These are phyloP conservation scores for Monoplex corrugatus DNA, from an alignment of 2,888 invertebrate genomes.

Conservation along the genomic window DNA sequence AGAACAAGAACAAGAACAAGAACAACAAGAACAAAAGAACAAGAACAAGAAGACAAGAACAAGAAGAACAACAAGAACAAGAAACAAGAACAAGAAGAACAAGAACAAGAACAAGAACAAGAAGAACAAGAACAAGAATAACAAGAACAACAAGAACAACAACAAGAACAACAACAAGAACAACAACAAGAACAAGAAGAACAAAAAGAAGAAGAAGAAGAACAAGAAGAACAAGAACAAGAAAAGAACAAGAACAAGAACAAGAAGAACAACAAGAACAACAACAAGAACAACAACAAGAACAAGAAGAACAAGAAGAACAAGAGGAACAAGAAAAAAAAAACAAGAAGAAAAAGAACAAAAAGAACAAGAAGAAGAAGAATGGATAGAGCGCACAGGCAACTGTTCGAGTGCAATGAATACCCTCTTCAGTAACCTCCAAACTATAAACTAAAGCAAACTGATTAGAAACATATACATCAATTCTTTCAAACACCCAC, in stretches of 20 bases:
- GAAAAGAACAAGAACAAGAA: conserved; percentile 4
- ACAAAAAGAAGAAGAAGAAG: neutral
- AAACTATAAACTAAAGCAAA: too few species aligned
- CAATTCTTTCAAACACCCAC: too few species aligned
- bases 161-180: too few species aligned
- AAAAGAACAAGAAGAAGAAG: neutral
- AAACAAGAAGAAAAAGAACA: neutral
- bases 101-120: neutral
- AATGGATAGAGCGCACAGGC: too few species aligned
- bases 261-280: neutral
- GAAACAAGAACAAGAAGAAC: neutral
- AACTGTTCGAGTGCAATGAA: too few species aligned
- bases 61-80: neutral
- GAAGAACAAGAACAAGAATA: conserved; percentile 16
- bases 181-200: too few species aligned
- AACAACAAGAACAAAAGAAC: neutral
- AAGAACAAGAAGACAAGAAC: neutral
- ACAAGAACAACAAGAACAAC: neutral
- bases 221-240: neutral
- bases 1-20: neutral
- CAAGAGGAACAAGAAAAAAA: conserved; percentile 1
- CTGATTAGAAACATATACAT: too few species aligned
- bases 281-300: neutral
- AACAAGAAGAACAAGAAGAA: conserved; percentile 3
- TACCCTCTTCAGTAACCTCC: too few species aligned